Conservation (phyloP, 2,113 vertebrate genomes). For the Argyrosomus japonicus region DNA sequence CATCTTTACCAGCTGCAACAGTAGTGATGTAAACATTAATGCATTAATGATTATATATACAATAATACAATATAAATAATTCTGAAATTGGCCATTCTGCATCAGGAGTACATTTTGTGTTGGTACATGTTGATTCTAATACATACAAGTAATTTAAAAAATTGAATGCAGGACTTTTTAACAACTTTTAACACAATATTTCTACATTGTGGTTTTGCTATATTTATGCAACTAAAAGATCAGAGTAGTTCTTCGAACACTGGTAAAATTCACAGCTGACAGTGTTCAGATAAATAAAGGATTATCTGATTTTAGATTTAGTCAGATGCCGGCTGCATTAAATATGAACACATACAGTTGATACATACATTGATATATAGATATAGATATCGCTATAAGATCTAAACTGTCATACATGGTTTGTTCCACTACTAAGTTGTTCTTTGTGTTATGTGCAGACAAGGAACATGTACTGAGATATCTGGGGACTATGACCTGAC, state of each 20-base stretch:
- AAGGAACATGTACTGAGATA: slow-evolving; percentile 69
- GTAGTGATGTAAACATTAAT: too few relatives aligned
- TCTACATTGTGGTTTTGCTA: too few relatives aligned
- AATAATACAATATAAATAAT: too few relatives aligned
- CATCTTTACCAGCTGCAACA: too few relatives aligned
- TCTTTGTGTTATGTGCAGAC: slow-evolving; percentile 54
- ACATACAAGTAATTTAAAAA: neutral
- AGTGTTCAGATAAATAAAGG: too few relatives aligned
- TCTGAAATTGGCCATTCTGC: too few relatives aligned
- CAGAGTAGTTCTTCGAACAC: too few relatives aligned
- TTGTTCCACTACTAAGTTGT: neutral
- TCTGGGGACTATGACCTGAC: slow-evolving; percentile 75
- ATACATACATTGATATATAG: too few relatives aligned
- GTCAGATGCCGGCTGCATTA: neutral
- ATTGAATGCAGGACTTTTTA: neutral
- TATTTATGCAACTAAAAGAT: too few relatives aligned
- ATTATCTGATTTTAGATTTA: neutral
- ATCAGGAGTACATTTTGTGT: too few relatives aligned
- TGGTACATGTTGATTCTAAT: neutral
- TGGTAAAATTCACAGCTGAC: neutral
- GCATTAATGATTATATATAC: too few relatives aligned
- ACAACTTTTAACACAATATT: too few relatives aligned
- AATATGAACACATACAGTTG: neutral
- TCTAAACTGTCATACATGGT: neutral
- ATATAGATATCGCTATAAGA: neutral